A percentile compares a stretch with the other conserved stretches of the same genome.
Evolutionary conservation across 2,797 vertebrate genomes (phyloP).

Genomic region (Lithobates sylvaticus): DNA sequence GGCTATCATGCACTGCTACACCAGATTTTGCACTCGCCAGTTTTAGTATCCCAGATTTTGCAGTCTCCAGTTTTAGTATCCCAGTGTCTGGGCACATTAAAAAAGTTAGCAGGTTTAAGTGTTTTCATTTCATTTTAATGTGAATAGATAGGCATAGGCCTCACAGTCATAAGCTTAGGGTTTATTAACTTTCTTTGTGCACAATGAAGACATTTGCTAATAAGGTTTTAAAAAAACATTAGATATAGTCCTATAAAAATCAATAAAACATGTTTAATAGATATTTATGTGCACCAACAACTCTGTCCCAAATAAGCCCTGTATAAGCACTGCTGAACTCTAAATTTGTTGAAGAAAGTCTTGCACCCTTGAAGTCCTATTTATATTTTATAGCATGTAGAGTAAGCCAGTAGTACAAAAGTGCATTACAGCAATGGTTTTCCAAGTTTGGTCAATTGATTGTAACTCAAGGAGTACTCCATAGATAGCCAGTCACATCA

Average conservation of each 20-base stretch:
- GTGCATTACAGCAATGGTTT: not conserved
- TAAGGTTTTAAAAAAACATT: not conserved
- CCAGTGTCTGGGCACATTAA: not conserved
- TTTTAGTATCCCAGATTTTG: too few relatives aligned
- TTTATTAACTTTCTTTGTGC: not conserved
- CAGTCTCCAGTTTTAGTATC: too few relatives aligned
- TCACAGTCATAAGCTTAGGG: not conserved
- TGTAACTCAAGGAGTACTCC: not conserved
- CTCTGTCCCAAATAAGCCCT: too few relatives aligned
- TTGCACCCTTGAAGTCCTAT: not conserved
- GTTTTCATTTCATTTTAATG: not conserved
- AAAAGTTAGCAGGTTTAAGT: not conserved
- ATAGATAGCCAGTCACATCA: slow-evolving; percentile 19
- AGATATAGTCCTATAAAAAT: too few relatives aligned
- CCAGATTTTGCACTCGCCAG: too few relatives aligned
- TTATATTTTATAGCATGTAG: not conserved
- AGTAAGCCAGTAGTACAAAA: not conserved
- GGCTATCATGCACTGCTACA: too few relatives aligned
- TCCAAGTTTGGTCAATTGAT: not conserved
- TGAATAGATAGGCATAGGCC: too few relatives aligned
- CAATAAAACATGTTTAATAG: too few relatives aligned
- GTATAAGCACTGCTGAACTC: not conserved
- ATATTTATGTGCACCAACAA: too few relatives aligned
- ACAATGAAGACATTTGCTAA: not conserved
- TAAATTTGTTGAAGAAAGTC: too few relatives aligned